Percentiles rank a stretch among this genome's conserved stretches.
These are phyloP conservation scores for Acanthaster planci DNA, from an alignment of 35 echinoderm and acorn worm genomes.

Conservation along the genomic window DNA sequence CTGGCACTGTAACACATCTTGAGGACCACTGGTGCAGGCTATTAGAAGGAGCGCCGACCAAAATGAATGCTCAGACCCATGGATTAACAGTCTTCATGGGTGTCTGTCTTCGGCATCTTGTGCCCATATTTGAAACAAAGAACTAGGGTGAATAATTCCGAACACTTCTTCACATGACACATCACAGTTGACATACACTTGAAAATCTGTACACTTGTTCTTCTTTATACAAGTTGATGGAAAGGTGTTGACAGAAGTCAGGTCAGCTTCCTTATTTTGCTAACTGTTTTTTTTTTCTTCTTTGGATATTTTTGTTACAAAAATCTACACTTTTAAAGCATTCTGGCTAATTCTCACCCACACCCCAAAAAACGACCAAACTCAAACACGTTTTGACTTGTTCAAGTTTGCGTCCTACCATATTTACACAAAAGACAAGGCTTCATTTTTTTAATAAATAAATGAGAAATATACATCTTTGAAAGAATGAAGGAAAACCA, in stretches of 20 bases:
- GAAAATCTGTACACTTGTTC: background rate
- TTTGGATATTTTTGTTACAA: slow-evolving; percentile 15
- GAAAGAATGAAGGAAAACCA: background rate
- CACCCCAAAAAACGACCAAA: background rate
- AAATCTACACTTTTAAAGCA: slow-evolving; percentile 24
- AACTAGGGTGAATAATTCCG: no score
- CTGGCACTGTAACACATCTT: no score
- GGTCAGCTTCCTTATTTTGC: background rate
- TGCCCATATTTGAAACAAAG: no score
- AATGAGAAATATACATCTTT: slow-evolving; percentile 30
- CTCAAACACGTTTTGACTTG: slow-evolving; percentile 11
- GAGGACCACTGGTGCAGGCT: no score
- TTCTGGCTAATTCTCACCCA: background rate
- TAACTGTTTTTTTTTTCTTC: background rate
- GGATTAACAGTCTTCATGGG: no score
- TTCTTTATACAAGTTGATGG: background rate
- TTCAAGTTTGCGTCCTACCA: slow-evolving; percentile 1
- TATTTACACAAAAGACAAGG: slow-evolving; percentile 29
- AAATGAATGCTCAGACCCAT: no score
- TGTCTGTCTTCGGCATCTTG: no score
- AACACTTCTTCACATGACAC: background rate
- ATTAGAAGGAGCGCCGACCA: no score
- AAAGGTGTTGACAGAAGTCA: slow-evolving; percentile 14
- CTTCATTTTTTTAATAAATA: slow-evolving; percentile 18
- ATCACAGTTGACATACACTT: background rate